These are phyloP conservation scores for Pao palembangensis DNA, from an alignment of 2,113 vertebrate species.

Conservation along the genomic window DNA sequence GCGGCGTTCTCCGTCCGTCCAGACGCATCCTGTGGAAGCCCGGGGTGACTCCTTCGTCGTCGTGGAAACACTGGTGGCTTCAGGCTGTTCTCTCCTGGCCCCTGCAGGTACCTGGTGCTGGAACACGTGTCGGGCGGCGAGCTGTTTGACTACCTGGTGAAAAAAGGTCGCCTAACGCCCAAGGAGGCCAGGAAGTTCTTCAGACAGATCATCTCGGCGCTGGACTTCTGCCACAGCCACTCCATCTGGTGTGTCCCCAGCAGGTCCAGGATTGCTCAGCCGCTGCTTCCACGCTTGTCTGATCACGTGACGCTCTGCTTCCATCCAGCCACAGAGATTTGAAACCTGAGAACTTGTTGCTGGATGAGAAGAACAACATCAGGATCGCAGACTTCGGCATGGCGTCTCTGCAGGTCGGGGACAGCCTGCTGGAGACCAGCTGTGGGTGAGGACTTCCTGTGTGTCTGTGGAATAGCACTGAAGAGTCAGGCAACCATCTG, in stretches of 20 bases:
- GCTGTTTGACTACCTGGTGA: constrained; percentile 98
- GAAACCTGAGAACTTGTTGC: constrained; percentile 95
- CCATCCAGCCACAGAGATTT: constrained; percentile 91
- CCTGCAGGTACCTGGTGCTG: constrained; percentile 91
- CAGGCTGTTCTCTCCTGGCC: background rate
- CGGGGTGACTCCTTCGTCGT: no score
- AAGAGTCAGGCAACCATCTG: no score
- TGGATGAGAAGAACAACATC: constrained; percentile 99
- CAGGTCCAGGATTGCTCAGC: no score
- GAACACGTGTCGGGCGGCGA: constrained; percentile 98
- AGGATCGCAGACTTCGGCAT: constrained; percentile 97
- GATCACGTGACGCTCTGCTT: background rate
- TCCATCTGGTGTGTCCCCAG: constrained; percentile 87
- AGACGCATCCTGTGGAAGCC: no score
- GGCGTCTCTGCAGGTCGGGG: constrained; percentile 98
- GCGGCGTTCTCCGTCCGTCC: no score
- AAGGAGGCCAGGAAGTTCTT: constrained; percentile 99
- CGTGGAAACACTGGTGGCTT: no score
- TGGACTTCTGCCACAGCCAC: constrained; percentile 99
- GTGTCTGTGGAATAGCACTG: background rate
- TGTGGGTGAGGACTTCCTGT: constrained; percentile 84
- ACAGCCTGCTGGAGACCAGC: constrained; percentile 98
- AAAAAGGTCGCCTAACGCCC: constrained; percentile 94
- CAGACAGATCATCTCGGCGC: constrained; percentile 98
- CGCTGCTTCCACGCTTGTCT: no score